Evolutionary conservation across 1,140 invertebrate genomes (phyloP).

Genomic region (Drosophila tropicalis): DNA sequence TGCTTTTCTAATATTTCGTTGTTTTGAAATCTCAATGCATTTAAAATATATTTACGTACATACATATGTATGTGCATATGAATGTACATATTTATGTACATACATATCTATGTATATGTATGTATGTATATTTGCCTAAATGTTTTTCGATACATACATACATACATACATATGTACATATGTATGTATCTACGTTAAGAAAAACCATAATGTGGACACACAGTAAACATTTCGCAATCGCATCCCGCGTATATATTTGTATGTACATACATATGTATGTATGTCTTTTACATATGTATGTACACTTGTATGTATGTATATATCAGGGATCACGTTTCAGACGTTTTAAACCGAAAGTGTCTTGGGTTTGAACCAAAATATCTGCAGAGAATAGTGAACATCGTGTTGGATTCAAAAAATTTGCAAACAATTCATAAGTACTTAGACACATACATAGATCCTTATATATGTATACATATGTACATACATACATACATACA

Average conservation of each 20-base stretch:
- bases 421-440: not conserved
- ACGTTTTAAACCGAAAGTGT: slow-evolving; percentile 1
- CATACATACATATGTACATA: not conserved
- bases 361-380: not conserved
- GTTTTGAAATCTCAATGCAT: too few species aligned
- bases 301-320: slow-evolving; percentile 9
- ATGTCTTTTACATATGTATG: not conserved
- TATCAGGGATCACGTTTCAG: slow-evolving; percentile 11
- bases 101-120: too few species aligned
- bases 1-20: too few species aligned
- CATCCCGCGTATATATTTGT: not conserved
- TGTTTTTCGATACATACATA: not conserved
- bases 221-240: too few species aligned
- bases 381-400: not conserved
- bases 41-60: too few species aligned
- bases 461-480: too few species aligned
- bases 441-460: not conserved
- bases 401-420: slow-evolving; percentile 3
- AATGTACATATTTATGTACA: too few species aligned
- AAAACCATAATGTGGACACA: slow-evolving; percentile 10
- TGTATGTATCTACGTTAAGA: not conserved
- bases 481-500: not conserved
- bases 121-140: too few species aligned
- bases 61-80: too few species aligned
- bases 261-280: slow-evolving; percentile 9